Percentiles rank a stretch among this genome's conserved stretches.
These are phyloP conservation scores for Piprites chloris DNA, from an alignment of 2,113 vertebrate species.

Conservation along the genomic window DNA sequence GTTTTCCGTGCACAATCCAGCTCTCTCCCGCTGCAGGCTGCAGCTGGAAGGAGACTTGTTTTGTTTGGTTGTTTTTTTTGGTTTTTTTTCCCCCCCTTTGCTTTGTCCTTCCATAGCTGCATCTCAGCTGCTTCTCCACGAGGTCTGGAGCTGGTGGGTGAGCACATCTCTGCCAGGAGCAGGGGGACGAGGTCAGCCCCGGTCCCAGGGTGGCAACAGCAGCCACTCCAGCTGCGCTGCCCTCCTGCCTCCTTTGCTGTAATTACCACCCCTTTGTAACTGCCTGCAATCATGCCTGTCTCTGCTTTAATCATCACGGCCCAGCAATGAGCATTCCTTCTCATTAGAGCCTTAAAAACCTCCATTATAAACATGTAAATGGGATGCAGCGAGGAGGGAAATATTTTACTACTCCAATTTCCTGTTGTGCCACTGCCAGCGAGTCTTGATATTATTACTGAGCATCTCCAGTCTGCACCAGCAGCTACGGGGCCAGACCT, in stretches of 20 bases:
- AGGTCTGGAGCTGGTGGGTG: not conserved
- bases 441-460: constrained; percentile 23
- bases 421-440: constrained; percentile 71
- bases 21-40: not conserved
- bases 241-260: constrained; percentile 59
- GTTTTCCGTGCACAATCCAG: not conserved
- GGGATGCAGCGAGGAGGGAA: constrained; percentile 74
- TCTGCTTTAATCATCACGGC: constrained; percentile 70
- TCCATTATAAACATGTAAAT: constrained; percentile 78
- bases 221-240: not conserved
- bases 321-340: constrained; percentile 73
- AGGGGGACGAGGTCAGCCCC: not conserved
- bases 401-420: constrained; percentile 77
- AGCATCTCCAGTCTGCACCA: constrained; percentile 35
- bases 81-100: not conserved
- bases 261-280: constrained; percentile 69
- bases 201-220: not conserved
- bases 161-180: not conserved
- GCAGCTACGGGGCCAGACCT: not conserved
- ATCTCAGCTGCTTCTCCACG: not conserved
- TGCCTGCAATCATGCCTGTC: constrained; percentile 52
- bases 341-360: constrained; percentile 76
- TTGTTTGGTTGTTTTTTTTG: not conserved
- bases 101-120: not conserved
- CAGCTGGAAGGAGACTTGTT: not conserved